Evolutionary conservation across 1,140 invertebrate genomes (phyloP), one percentile per base, ranked within the genome.

Genomic region (Mactra quadrangularis): DNA sequence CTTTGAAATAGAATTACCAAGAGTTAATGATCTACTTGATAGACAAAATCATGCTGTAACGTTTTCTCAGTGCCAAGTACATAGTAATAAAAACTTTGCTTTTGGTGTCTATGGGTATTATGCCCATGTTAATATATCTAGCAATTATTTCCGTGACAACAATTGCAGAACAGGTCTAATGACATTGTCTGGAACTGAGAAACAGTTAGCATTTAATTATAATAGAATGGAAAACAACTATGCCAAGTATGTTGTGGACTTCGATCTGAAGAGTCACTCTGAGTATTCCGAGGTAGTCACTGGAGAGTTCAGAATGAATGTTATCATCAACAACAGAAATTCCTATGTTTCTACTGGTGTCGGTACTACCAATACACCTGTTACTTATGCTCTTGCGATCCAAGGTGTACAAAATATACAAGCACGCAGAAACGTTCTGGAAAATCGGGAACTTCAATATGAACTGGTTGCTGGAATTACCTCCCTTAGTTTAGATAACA

Each of bases 121-220:
- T 93, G 96, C 97, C 0, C 91, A 94, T 82, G 92, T 95, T 0
- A 95, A 94, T 55, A 95, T 99, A 53, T 96, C 96, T 0, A 95
- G 95, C 75, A 99, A 98, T 91, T 93, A 95, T 13, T 99, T 99
- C 89, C 94, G 95, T 1, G 95, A 96, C 45, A 99, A 99, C 90
- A 93, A 93, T 7, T 99, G 98, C 87, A 95, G 95, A 74, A 94
- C 92, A n/a, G 97, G 98, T 0, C 92, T 99, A 19, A 94, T 99
- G 2, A 95, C 96, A 0, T 94, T 99, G 4, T 94, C 95, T 72
- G 99, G 99, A 19, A 99, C 99, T 98, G 99, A 99, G 92, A 99
- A 99, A 93, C 96, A 96, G 87, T 94, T 99, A 93, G 94, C 95
- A 33, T 96, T 95, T 92, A 95, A 87, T 95, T 96, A 94, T 90